Conservation (phyloP, 2,113 vertebrate species). For the Lepus americanus region DNA sequence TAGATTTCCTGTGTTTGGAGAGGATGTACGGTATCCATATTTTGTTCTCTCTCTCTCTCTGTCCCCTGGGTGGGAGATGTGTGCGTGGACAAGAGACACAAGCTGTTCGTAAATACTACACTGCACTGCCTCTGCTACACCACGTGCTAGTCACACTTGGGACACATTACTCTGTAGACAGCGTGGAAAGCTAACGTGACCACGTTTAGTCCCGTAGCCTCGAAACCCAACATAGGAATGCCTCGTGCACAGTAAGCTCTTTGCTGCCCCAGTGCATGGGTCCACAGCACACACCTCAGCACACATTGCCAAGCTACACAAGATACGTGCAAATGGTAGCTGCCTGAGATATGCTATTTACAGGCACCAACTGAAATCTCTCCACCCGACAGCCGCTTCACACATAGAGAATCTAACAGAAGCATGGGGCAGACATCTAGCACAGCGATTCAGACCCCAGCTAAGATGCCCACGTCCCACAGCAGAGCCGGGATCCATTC, state of each 20-base stretch:
- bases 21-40: neutral
- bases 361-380: neutral
- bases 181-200: neutral
- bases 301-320: neutral
- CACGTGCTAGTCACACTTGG: neutral
- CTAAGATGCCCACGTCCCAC: too few species aligned
- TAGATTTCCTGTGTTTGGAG: neutral
- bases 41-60: neutral
- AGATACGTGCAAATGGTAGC: neutral
- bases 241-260: neutral
- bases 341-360: neutral
- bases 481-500: too few species aligned
- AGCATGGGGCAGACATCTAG: neutral
- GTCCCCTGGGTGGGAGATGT: neutral
- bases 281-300: neutral
- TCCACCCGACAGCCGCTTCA: neutral
- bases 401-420: constrained; percentile 28
- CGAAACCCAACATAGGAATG: neutral
- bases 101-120: neutral
- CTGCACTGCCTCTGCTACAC: neutral
- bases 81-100: neutral
- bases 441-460: too few species aligned
- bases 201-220: neutral
- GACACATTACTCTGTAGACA: neutral
- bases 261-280: neutral